Conservation (phyloP, 2,797 vertebrate genomes). For the Characodon lateralis region DNA sequence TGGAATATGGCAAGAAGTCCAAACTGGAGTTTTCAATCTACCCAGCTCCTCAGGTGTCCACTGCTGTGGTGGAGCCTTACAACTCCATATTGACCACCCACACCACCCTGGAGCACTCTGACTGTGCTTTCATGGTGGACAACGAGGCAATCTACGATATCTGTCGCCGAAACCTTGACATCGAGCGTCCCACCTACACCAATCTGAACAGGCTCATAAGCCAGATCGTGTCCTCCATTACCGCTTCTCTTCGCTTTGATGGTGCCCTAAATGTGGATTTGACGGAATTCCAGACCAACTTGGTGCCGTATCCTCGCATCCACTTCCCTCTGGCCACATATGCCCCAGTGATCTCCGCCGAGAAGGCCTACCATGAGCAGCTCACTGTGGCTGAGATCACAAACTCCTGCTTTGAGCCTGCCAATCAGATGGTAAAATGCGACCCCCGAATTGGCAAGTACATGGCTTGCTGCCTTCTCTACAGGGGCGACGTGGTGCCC, state of each 20-base stretch:
- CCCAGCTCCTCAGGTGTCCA: constrained; percentile 14
- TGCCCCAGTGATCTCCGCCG: neutral
- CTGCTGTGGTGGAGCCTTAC: constrained; percentile 14
- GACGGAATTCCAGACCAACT: constrained; percentile 5
- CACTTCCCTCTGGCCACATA: constrained; percentile 9
- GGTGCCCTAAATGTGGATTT: constrained; percentile 6
- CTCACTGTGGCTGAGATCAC: constrained; percentile 6
- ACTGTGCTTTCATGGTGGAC: constrained; percentile 4
- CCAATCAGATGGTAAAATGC: constrained; percentile 8
- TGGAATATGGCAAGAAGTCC: constrained; percentile 10
- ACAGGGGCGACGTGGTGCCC: neutral
- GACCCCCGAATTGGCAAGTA: constrained; percentile 1
- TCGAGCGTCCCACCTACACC: neutral
- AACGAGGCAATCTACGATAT: constrained; percentile 6
- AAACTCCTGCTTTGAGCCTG: constrained; percentile 6
- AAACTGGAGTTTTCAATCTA: constrained; percentile 11
- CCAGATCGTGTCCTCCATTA: neutral
- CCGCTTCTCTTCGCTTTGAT: constrained; percentile 3
- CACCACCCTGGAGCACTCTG: constrained; percentile 9
- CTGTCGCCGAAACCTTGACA: constrained; percentile 4
- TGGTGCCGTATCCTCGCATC: constrained; percentile 5
- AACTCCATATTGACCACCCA: constrained; percentile 12
- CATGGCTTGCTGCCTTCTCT: constrained; percentile 9
- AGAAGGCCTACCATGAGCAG: constrained; percentile 1
- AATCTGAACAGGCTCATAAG: constrained; percentile 7